Evolutionary conservation across 64 coral and sea anemone species (phyloP), one percentile per base, ranked within the genome.

Genomic region (Platygyra sinensis): DNA sequence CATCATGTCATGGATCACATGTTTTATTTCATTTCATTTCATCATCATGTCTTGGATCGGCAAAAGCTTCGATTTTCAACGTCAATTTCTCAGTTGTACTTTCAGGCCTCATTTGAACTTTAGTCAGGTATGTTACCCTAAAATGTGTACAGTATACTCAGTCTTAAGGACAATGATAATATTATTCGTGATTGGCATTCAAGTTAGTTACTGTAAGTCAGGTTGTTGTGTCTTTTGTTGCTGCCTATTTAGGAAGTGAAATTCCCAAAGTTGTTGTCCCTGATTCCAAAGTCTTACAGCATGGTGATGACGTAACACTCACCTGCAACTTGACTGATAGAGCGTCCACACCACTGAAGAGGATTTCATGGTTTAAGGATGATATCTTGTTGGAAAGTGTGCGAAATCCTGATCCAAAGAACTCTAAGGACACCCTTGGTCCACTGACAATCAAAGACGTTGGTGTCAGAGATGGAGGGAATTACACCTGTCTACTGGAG

Each of bases 361-460:
- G 81, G 14, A 72, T 85, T 49, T 85, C 81, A 25, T 85, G 81
- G 81, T 85, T 67, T 39, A 85, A 85, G 42, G 38, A 85, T 50
- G 32, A 33, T 0, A n/a, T 27, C 3, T 39, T 85, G 10, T 17
- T 52, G 19, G 0, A 50, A 71, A 51, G 30, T 85, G 32, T 85
- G 24, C 24, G 63, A 7, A 25, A 25, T 85, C 81, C 81, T 51
- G 81, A 85, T 16, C 36, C 62, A 17, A 0, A 16, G 16, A 4
- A 28, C 2, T 3, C 62, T 8, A 18, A 19, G 4, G 81, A 18
- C 22, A 7, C 39, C 1, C 62, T 85, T 13, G 22, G 5, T 52
- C 62, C 81, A 49, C 63, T 85, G 0, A 0, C 29, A 7, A 15
- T 71, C 11, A 22, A 29, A 49, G 42, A 42, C 33, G 81, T 30